phyloP scores from a whole-genome alignment of 2,113 vertebrate species.

The Misgurnus anguillicaudatus region DNA sequence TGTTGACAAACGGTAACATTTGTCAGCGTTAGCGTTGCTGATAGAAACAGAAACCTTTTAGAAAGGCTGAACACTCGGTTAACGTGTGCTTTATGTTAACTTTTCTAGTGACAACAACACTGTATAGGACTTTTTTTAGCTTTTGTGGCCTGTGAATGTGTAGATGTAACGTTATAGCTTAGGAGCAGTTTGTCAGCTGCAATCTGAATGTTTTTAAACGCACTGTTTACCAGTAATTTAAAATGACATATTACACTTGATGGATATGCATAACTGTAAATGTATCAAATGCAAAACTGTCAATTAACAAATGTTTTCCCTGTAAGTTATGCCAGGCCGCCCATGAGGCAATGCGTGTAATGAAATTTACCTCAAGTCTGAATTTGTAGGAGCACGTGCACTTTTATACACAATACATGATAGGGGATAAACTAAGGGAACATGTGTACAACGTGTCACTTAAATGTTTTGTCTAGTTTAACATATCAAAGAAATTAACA shows the following conservation, averaged over 20 bases:
- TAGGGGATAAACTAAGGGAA: too few species aligned
- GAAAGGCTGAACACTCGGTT: neutral
- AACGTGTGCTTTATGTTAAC: neutral
- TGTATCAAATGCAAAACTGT: neutral
- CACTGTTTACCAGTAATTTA: neutral
- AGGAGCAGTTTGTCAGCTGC: neutral
- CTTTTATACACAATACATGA: too few species aligned
- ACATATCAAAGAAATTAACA: too few species aligned
- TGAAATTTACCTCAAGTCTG: too few species aligned
- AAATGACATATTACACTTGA: neutral
- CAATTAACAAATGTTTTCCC: neutral
- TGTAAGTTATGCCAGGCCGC: too few species aligned
- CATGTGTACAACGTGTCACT: too few species aligned
- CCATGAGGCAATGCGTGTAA: too few species aligned
- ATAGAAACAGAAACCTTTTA: neutral
- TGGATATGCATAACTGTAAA: neutral
- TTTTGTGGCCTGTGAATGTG: neutral
- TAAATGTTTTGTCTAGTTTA: too few species aligned
- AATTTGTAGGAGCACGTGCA: too few species aligned
- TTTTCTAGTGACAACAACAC: neutral
- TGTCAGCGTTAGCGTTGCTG: neutral
- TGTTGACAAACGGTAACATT: neutral
- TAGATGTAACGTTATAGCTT: neutral
- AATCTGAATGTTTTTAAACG: conserved; percentile 8
- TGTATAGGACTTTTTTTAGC: neutral